Evolutionary conservation across 2,797 vertebrate species (phyloP), one percentile per base, ranked within the genome.

Genomic region (Salarias fasciatus): DNA sequence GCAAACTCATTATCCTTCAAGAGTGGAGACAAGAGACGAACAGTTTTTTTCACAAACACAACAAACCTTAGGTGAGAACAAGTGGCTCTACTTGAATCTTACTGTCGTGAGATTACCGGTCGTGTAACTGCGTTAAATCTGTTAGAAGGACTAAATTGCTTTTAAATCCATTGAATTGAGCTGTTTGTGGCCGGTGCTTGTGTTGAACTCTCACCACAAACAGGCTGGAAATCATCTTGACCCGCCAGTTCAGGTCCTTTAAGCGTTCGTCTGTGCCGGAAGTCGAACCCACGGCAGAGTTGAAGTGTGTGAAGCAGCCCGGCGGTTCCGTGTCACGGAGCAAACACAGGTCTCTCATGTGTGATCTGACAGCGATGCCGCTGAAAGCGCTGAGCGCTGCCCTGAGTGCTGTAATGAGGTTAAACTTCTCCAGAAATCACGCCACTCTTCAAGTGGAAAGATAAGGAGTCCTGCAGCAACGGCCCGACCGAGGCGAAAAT

Each of bases 381-480:
- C 57, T 44, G 52, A 37, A 55, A 53, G 67, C 14, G 47, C 14
- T 0, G 5, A 58, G 30, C 11, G 49, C 58, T 63, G 53, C 2
- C 11, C 12, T 33, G 35, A 35, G 56, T 7, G n/a, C 38, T 36
- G 8, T 54, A 69, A 70, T 41, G 66, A 77, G 67, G 64, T 72
- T 70, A 50, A 75, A 70, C 47, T 40, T 64, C 43, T 64, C 31
- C 53, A 60, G 30, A 69, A 75, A 74, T 55, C 43, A 47, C 43
- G 68, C 33, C 24, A 2, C 43, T 69, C 44, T 53, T 70, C 43
- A 62, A 76, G 55, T 38, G 56, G 40, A 54, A 46, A 41, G 57
- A 76, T 60, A 79, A 80, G 58, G 48, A 43, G 57, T 81, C 59
- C 66, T 49, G 11, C 42, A 55, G 47, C 50, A 30, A 18, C n/a